A percentile compares a stretch with the other conserved stretches of the same genome.
Conservation (phyloP, 2,797 vertebrate genomes). For the Syngnathus rostellatus region DNA sequence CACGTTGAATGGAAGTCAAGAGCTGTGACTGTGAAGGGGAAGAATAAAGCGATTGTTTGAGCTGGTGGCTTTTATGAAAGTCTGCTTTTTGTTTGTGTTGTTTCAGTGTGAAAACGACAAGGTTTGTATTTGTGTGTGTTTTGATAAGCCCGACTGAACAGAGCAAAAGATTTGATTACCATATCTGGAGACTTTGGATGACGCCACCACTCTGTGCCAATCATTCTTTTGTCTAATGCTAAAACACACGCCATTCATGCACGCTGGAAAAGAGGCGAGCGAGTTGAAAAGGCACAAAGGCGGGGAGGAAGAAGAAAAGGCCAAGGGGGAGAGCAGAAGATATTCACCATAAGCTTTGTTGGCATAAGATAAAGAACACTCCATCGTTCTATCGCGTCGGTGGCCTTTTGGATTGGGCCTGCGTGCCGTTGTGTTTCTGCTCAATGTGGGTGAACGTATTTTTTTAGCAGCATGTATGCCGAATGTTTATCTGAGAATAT, state of each 20-base stretch:
- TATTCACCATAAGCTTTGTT: conserved; percentile 24
- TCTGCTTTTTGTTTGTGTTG: conserved; percentile 49
- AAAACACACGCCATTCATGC: conserved; percentile 39
- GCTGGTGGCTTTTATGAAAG: conserved; percentile 52
- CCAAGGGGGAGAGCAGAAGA: conserved; percentile 11
- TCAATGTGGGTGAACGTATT: conserved; percentile 19
- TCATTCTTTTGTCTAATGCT: conserved; percentile 41
- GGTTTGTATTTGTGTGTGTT: conserved; percentile 28
- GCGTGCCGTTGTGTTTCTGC: conserved; percentile 24
- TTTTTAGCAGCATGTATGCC: neutral
- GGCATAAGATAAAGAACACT: conserved; percentile 31
- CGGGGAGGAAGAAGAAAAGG: conserved; percentile 20
- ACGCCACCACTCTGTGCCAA: conserved; percentile 27
- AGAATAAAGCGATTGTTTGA: conserved; percentile 51
- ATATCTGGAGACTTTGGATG: conserved; percentile 51
- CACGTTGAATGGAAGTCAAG: conserved; percentile 40
- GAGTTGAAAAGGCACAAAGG: conserved; percentile 35
- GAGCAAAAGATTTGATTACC: conserved; percentile 48
- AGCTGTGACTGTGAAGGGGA: conserved; percentile 13
- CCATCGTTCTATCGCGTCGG: conserved; percentile 43
- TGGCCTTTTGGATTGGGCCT: conserved; percentile 46
- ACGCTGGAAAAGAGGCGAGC: conserved; percentile 25
- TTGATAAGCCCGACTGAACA: conserved; percentile 43
- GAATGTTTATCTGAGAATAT: neutral
- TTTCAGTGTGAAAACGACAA: conserved; percentile 41